A percentile compares a stretch with the other conserved stretches of the same genome.
Evolutionary conservation across 1,140 invertebrate genomes (phyloP).

Genomic region (Tribolium castaneum): DNA sequence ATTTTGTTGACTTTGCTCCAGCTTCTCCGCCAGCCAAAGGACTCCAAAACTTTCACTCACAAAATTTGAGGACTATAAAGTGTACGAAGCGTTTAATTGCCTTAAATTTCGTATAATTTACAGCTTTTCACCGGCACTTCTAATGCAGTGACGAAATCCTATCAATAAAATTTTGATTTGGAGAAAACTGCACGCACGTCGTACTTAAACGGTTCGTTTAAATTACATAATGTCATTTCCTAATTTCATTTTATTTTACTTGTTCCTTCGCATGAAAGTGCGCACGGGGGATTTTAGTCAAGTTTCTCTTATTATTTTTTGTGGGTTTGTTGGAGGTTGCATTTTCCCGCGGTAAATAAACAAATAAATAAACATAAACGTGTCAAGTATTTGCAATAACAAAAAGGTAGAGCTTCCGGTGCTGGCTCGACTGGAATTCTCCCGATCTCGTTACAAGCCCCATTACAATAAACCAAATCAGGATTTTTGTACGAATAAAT

Average conservation of each 20-base stretch:
- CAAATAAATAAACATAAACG: slow-evolving; percentile 18
- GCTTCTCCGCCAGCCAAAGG: not conserved
- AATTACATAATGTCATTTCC: not conserved
- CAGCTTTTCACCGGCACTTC: not conserved
- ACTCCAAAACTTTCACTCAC: not conserved
- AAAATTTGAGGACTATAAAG: not conserved
- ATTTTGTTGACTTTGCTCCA: not conserved
- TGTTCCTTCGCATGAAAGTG: not conserved
- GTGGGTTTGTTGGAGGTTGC: not conserved
- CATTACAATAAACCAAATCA: slow-evolving; percentile 3
- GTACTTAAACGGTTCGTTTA: not conserved
- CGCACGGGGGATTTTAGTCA: not conserved
- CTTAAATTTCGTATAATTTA: not conserved
- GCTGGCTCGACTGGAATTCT: not conserved
- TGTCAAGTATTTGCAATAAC: not conserved
- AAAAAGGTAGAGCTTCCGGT: slow-evolving; percentile 14
- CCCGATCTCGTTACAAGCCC: slow-evolving; percentile 2
- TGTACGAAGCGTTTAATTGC: not conserved
- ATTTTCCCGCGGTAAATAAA: not conserved
- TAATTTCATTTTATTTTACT: not conserved
- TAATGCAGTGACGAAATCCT: slow-evolving; percentile 2
- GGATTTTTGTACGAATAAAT: slow-evolving; percentile 8
- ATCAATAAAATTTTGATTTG: slow-evolving; percentile 9
- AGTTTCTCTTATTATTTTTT: not conserved
- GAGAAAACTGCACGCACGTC: not conserved